Percentiles rank a stretch among this genome's conserved stretches.
Conservation (phyloP, 2,797 vertebrate genomes). For the Anisognathus igniventris region DNA sequence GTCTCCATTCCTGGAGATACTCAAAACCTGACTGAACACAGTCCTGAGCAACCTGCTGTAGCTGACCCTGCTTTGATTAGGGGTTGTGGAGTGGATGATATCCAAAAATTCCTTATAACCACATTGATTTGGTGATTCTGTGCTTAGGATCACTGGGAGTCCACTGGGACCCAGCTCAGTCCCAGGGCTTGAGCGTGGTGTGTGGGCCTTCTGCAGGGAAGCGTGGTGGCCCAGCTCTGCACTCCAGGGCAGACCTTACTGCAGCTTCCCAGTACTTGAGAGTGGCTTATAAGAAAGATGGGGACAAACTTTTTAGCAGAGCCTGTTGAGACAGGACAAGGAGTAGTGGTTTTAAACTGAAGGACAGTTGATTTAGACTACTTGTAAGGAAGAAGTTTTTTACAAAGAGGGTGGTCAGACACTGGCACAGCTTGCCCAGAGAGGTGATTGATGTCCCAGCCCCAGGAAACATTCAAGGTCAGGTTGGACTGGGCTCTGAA, state of each 20-base stretch:
- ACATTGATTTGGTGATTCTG: background rate
- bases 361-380: background rate
- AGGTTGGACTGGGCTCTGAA: background rate
- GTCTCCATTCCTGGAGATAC: background rate
- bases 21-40: background rate
- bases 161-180: background rate
- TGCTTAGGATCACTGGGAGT: background rate
- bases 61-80: background rate
- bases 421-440: background rate
- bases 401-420: background rate
- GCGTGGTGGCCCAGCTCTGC: accelerated
- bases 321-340: background rate
- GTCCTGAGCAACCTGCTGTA: background rate
- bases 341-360: background rate
- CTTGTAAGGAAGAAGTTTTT: background rate
- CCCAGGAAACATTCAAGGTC: background rate
- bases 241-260: background rate
- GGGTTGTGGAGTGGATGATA: background rate
- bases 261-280: background rate
- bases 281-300: background rate
- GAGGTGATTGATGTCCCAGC: accelerated
- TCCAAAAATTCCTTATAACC: background rate
- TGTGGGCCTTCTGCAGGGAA: background rate
- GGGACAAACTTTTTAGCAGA: background rate
- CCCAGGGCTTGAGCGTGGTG: accelerated